Base-by-base conservation (phyloP, 2,113 vertebrate genomes). In the Stigmatopora argus region DNA sequence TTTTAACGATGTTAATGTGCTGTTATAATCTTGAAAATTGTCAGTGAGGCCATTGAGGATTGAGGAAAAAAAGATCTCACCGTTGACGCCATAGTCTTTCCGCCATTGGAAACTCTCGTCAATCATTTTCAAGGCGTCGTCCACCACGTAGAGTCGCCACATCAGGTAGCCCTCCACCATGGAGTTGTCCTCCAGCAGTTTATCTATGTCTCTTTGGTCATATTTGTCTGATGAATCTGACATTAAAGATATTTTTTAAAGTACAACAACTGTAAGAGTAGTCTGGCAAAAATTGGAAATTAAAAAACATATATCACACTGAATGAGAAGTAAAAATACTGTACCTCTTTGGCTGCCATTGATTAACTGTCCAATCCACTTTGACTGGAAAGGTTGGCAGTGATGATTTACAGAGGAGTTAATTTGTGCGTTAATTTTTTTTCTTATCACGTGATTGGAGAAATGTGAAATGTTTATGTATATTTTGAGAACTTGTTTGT, bases 21-120 rank as follows among this genome's bases (percentile, higher is more conserved):
- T 49, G 18, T 7, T 15, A 18, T 18, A 49, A 18, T 49, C 4
- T 17, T 1, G 9, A 41, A 7, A 41, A 10, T 41, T 41, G 2
- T 41, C 38, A 41, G 38, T 41, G 38, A 31, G 35, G 5, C 2
- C 15, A 7, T 10, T 18, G 17, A 4, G 7, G 15, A 49, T 49
- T 6, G 4, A 18, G 47, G n/a, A 47, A 47, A 49, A 1, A 49
- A 18, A 38, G 1, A 12, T 58, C 92, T 86, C 92, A 99, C 97
- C 96, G 67, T 97, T 94, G 60, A 99, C 71, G 2, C 85, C 75
- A 67, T 89, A 93, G 7, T 99, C 95, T 73, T 94, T 98, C 53
- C 96, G 93, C 96, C 96, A 99, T 41, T 92, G 95, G 69, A 98
- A 87, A 82, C 97, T 99, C 70, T 96, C 95, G 82, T 98, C 94